phyloP scores from a whole-genome alignment of 64 coral and sea anemone species.

The Dendronephthya gigantea region DNA sequence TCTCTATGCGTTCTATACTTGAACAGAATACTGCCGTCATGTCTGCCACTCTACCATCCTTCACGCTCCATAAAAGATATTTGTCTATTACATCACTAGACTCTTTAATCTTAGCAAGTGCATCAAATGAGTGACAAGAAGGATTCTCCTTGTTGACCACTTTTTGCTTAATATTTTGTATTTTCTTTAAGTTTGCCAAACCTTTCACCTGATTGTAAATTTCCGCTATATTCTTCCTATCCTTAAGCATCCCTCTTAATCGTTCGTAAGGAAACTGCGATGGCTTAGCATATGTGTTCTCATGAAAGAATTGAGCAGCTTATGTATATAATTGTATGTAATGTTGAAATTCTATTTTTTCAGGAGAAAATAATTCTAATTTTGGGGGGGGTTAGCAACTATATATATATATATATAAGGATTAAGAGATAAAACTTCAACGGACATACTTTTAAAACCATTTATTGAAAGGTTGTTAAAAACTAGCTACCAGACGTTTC shows the following conservation, averaged over 20 bases:
- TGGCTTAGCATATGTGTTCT: constrained; percentile 17
- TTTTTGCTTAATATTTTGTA: constrained; percentile 70
- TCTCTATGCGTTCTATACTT: constrained; percentile 39
- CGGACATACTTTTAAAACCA: too few species aligned
- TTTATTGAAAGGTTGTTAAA: too few species aligned
- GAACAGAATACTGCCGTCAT: constrained; percentile 30
- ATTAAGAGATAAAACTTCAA: too few species aligned
- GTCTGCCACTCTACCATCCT: constrained; percentile 38
- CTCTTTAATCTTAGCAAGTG: constrained; percentile 48
- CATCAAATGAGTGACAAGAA: constrained; percentile 56
- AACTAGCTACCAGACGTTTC: too few species aligned
- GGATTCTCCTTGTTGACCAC: constrained; percentile 43
- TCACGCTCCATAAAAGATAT: constrained; percentile 26
- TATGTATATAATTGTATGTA: too few species aligned
- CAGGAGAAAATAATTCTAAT: too few species aligned
- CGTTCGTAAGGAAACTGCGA: constrained; percentile 29
- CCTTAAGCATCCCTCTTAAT: constrained; percentile 1
- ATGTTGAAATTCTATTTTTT: too few species aligned
- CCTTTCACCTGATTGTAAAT: constrained; percentile 19
- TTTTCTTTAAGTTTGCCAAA: constrained; percentile 42
- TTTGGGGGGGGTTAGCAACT: too few species aligned
- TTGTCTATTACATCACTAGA: constrained; percentile 32
- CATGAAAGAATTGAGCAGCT: constrained; percentile 20
- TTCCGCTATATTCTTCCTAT: constrained; percentile 10
- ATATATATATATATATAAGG: too few species aligned